These are phyloP conservation scores for Dryomyza anilis DNA, from an alignment of 2,888 invertebrate genomes.

Conservation along the genomic window DNA sequence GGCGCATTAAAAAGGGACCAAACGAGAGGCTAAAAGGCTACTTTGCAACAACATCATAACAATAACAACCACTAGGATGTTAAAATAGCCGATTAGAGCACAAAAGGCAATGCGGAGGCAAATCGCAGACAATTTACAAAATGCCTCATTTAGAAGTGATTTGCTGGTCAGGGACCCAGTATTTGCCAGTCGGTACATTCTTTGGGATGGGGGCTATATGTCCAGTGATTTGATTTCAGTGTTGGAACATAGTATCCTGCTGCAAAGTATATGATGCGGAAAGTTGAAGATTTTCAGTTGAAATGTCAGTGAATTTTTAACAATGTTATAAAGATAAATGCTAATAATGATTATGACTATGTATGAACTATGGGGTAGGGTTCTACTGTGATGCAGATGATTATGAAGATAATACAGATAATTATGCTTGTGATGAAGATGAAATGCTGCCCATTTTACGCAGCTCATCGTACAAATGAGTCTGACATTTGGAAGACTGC, in stretches of 20 bases:
- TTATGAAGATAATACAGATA: background rate
- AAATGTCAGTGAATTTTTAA: slow-evolving; percentile 11
- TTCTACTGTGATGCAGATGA: background rate
- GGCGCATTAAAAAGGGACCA: slow-evolving; percentile 19
- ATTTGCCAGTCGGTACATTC: background rate
- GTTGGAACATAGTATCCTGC: no score
- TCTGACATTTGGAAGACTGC: no score
- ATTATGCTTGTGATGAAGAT: background rate
- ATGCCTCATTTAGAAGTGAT: slow-evolving; percentile 25
- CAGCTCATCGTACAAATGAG: no score
- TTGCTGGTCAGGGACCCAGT: slow-evolving; percentile 1
- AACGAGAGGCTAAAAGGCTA: background rate
- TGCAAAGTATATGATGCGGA: slow-evolving; percentile 24
- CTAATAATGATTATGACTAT: no score
- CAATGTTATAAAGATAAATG: no score
- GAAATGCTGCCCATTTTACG: background rate
- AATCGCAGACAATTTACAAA: slow-evolving; percentile 18
- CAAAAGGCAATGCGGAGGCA: slow-evolving; percentile 7
- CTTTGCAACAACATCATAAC: background rate
- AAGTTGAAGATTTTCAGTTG: slow-evolving; percentile 22
- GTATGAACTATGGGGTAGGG: background rate
- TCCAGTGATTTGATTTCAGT: background rate
- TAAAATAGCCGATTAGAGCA: background rate
- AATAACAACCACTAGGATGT: background rate
- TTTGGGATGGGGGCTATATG: background rate